Conservation (phyloP, 2,888 invertebrate genomes). For the Eumerus sabulonum region DNA sequence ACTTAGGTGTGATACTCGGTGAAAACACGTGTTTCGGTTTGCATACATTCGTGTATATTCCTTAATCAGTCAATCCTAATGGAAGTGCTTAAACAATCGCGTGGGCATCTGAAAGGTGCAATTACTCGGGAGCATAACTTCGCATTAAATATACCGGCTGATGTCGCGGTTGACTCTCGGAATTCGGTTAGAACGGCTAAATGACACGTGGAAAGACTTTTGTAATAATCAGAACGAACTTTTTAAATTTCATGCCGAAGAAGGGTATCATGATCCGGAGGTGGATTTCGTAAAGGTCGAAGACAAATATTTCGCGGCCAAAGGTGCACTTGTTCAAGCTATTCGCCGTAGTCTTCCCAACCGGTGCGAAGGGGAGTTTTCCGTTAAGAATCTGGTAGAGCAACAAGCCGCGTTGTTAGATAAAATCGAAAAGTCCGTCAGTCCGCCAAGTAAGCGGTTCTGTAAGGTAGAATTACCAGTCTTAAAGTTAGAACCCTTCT, state of each 20-base stretch:
- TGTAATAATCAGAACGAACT: constrained; percentile 9
- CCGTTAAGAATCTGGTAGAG: not conserved
- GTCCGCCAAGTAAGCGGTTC: not conserved
- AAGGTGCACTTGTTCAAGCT: constrained; percentile 17
- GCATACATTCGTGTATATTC: too few relatives aligned
- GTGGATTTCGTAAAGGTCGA: constrained; percentile 12
- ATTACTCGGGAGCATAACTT: too few relatives aligned
- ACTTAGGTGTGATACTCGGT: too few relatives aligned
- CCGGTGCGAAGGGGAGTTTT: not conserved
- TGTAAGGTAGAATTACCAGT: constrained; percentile 2
- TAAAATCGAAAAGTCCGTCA: not conserved
- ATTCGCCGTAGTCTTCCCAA: constrained; percentile 6
- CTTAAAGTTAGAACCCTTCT: constrained; percentile 3
- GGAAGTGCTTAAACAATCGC: too few relatives aligned
- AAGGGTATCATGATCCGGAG: constrained; percentile 16
- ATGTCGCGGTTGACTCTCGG: constrained; percentile 1
- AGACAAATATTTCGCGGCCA: constrained; percentile 9
- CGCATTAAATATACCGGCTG: not conserved
- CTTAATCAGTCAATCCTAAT: too few relatives aligned
- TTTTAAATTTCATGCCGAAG: constrained; percentile 18
- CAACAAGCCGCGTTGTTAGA: constrained; percentile 11
- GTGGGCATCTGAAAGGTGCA: too few relatives aligned
- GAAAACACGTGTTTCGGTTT: too few relatives aligned
- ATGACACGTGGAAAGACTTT: constrained; percentile 13
- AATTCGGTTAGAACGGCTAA: constrained; percentile 16